These are phyloP conservation scores for Ypsolopha sequella DNA, from an alignment of 2,888 invertebrate genomes.

Conservation along the genomic window DNA sequence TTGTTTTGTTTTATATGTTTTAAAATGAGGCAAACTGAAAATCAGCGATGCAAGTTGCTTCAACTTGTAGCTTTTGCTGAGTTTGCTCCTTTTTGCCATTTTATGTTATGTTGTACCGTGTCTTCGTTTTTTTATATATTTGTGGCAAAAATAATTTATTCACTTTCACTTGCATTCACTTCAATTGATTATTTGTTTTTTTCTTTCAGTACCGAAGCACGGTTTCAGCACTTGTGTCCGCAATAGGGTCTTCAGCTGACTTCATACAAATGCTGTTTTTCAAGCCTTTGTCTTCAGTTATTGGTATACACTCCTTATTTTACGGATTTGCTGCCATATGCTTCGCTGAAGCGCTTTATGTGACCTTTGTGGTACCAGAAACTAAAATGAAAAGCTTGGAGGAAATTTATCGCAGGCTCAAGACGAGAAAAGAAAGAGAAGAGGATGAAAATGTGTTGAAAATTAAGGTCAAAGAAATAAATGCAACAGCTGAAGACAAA, in stretches of 20 bases:
- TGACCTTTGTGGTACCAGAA: conserved; percentile 18
- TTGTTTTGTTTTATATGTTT: too few species aligned
- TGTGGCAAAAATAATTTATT: too few species aligned
- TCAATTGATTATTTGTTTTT: too few species aligned
- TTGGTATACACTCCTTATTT: conserved; percentile 19
- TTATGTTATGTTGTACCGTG: too few species aligned
- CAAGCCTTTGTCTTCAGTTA: conserved; percentile 14
- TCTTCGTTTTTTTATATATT: too few species aligned
- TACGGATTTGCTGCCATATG: conserved; percentile 20
- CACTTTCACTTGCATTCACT: too few species aligned
- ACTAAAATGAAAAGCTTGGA: conserved; percentile 19
- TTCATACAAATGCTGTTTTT: conserved; percentile 21
- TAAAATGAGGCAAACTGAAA: too few species aligned
- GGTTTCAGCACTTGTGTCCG: conserved; percentile 18
- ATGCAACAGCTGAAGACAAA: too few species aligned
- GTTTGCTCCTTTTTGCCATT: too few species aligned
- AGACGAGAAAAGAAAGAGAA: conserved; percentile 12
- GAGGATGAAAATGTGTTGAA: conserved; percentile 2
- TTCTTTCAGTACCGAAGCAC: conserved; percentile 22
- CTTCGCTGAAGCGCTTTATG: conserved; percentile 15
- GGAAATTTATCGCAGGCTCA: conserved; percentile 19
- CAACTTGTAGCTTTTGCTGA: too few species aligned
- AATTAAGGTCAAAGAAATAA: not conserved
- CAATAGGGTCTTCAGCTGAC: conserved; percentile 16
- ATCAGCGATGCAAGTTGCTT: too few species aligned